Percentiles rank a stretch among this genome's conserved stretches.
Evolutionary conservation across 1,140 invertebrate species (phyloP).

Genomic region (Macrobrachium nipponense): DNA sequence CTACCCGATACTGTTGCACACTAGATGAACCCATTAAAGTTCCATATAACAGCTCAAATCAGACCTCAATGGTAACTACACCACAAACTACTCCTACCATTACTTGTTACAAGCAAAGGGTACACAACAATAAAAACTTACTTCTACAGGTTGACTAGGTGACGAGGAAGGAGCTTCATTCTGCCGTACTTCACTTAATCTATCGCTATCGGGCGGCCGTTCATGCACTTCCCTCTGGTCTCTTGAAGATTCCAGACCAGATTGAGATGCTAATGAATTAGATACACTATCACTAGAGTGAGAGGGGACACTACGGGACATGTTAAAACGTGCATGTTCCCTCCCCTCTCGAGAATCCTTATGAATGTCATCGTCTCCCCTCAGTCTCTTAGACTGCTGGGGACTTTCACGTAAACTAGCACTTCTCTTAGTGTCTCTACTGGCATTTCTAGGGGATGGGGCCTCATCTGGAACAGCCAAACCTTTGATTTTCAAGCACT

Average conservation of each 20-base stretch:
- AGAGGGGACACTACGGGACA: constrained; percentile 16
- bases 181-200: constrained; percentile 32
- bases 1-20: too few relatives aligned
- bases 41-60: neutral
- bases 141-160: constrained; percentile 51
- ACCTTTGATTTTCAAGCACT: constrained; percentile 53
- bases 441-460: constrained; percentile 27
- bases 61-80: neutral
- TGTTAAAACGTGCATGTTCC: constrained; percentile 5
- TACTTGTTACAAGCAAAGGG: neutral
- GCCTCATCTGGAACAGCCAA: constrained; percentile 53
- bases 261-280: constrained; percentile 14
- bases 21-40: too few relatives aligned
- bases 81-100: neutral
- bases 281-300: constrained; percentile 1
- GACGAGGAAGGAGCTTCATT: constrained; percentile 37
- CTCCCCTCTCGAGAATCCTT: constrained; percentile 13
- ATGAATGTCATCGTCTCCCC: constrained; percentile 42
- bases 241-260: constrained; percentile 36
- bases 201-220: constrained; percentile 31
- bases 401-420: constrained; percentile 24
- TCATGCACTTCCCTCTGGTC: constrained; percentile 34
- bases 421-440: constrained; percentile 36
- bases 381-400: constrained; percentile 27
- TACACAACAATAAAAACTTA: neutral